phyloP scores from a whole-genome alignment of 2,797 vertebrate genomes.

The Bradypodion ventrale region DNA sequence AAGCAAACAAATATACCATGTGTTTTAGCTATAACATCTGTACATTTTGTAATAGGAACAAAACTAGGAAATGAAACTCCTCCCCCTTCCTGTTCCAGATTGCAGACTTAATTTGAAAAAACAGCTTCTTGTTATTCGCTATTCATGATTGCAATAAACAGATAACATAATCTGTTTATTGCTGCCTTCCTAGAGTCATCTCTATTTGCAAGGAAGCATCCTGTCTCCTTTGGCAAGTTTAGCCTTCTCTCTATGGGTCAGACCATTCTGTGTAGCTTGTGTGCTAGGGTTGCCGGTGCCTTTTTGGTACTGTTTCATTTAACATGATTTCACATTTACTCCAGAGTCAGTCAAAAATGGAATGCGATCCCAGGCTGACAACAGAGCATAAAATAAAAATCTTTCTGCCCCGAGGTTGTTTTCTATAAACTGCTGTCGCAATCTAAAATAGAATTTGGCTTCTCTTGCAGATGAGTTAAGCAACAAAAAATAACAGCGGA shows the following conservation, averaged over 20 bases:
- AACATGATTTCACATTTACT: constrained; percentile 51
- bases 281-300: constrained; percentile 27
- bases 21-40: constrained; percentile 26
- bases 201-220: constrained; percentile 26
- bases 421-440: constrained; percentile 5
- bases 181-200: too few species aligned
- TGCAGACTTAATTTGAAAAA: constrained; percentile 26
- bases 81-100: neutral
- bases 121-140: neutral
- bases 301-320: constrained; percentile 49
- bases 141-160: too few species aligned
- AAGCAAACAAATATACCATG: neutral
- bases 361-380: constrained; percentile 6
- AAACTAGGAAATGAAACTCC: neutral
- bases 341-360: constrained; percentile 42
- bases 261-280: constrained; percentile 28
- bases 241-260: constrained; percentile 15
- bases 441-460: neutral
- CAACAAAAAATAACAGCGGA: constrained; percentile 37
- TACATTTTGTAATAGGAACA: neutral
- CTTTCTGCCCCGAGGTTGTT: constrained; percentile 32
- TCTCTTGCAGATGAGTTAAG: constrained; percentile 39
- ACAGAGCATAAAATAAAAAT: constrained; percentile 37
- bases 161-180: neutral
- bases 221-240: constrained; percentile 22